Evolutionary conservation across 2,113 vertebrate genomes (phyloP).

Genomic region (Anser brachyrhynchus): DNA sequence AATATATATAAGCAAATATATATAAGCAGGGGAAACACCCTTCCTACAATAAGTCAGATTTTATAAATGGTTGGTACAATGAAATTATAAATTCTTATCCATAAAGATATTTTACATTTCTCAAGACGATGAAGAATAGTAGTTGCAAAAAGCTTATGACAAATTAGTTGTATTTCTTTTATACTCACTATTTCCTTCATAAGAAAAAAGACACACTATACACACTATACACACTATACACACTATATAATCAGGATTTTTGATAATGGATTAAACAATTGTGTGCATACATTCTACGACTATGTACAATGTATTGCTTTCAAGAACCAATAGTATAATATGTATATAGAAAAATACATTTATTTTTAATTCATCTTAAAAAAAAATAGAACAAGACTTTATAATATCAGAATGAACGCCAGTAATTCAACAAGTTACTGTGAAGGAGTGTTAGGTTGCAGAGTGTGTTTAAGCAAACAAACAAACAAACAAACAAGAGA

Average conservation of each 20-base stretch:
- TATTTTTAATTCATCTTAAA: background rate
- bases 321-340: background rate
- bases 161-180: background rate
- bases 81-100: background rate
- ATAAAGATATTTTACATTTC: background rate
- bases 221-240: background rate
- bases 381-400: background rate
- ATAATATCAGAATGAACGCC: background rate
- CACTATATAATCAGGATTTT: background rate
- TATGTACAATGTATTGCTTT: background rate
- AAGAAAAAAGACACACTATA: background rate
- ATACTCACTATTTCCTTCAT: background rate
- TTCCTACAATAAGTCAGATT: background rate
- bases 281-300: fast-evolving
- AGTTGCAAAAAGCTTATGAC: background rate
- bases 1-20: background rate
- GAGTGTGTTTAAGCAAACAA: background rate
- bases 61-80: background rate
- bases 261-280: background rate
- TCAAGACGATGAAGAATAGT: background rate
- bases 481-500: background rate
- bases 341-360: background rate
- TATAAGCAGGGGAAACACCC: background rate
- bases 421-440: background rate
- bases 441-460: background rate